Evolutionary conservation across 2,888 invertebrate genomes (phyloP).

Genomic region (Hydriomena furcata): DNA sequence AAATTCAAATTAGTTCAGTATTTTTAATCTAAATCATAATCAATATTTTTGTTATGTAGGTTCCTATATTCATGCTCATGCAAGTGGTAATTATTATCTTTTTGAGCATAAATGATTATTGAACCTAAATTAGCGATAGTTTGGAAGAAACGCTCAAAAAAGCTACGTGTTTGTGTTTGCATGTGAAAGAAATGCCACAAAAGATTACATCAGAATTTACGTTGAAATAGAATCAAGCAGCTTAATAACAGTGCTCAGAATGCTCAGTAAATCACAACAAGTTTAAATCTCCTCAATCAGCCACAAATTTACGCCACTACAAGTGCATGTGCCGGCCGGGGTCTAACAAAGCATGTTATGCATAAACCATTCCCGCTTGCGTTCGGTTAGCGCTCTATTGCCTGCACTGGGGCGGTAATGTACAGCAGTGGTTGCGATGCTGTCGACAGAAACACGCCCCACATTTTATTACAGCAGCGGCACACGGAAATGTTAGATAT

Average conservation of each 20-base stretch:
- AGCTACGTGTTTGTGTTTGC: background rate
- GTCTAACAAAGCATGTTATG: slow-evolving; percentile 30
- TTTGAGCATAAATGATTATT: too few relatives aligned
- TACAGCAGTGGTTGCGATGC: slow-evolving; percentile 18
- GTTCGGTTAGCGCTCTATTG: slow-evolving; percentile 23
- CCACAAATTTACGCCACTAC: slow-evolving; percentile 29
- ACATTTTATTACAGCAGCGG: slow-evolving; percentile 33
- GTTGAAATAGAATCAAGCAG: slow-evolving; percentile 13
- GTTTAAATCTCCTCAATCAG: slow-evolving; percentile 34
- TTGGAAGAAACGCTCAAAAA: background rate
- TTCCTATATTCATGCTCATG: too few relatives aligned
- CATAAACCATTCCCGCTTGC: slow-evolving; percentile 27
- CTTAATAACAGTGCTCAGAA: slow-evolving; percentile 28
- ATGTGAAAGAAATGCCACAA: slow-evolving; percentile 15
- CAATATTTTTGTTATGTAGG: too few relatives aligned
- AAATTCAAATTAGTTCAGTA: too few relatives aligned
- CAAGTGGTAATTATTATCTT: too few relatives aligned
- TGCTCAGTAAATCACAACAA: slow-evolving; percentile 27
- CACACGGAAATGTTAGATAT: slow-evolving; percentile 35
- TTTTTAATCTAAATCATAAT: too few relatives aligned
- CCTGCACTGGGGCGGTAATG: slow-evolving; percentile 23
- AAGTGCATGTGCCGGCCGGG: slow-evolving; percentile 28
- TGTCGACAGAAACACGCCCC: slow-evolving; percentile 23
- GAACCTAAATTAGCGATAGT: too few relatives aligned
- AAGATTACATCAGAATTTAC: slow-evolving; percentile 21